These are phyloP conservation scores for Copsychus sechellarum DNA, from an alignment of 2,113 vertebrate species.

Conservation along the genomic window DNA sequence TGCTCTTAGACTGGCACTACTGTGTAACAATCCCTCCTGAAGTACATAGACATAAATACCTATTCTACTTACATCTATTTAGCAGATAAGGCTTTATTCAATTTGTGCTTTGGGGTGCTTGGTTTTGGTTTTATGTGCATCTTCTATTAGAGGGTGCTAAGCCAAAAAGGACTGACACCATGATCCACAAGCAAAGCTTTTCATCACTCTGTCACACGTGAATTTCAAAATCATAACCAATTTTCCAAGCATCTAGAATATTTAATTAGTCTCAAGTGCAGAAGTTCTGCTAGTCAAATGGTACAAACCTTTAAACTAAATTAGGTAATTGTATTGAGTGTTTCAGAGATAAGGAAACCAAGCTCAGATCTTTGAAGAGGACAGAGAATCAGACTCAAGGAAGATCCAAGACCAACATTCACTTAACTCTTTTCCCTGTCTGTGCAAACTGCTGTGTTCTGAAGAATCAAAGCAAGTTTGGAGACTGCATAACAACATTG, in stretches of 20 bases:
- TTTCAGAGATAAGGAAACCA: background rate
- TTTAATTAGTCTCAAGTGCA: background rate
- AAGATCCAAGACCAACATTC: background rate
- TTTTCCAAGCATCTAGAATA: background rate
- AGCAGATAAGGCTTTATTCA: background rate
- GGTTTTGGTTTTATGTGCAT: background rate
- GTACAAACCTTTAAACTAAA: background rate
- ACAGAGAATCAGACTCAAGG: background rate
- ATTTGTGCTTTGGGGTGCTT: background rate
- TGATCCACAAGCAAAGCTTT: background rate
- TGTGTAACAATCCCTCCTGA: background rate
- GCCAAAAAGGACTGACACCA: background rate
- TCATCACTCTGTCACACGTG: background rate
- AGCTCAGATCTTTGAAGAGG: background rate
- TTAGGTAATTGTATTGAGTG: background rate
- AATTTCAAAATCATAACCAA: background rate
- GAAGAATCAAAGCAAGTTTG: background rate
- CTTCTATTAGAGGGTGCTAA: background rate
- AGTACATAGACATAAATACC: background rate
- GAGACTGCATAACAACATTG: background rate
- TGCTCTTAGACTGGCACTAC: background rate
- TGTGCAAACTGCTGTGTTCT: background rate
- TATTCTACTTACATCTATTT: background rate
- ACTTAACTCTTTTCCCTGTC: background rate
- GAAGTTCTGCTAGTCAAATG: background rate